A percentile compares a stretch with the other conserved stretches of the same genome.
Evolutionary conservation across 2,888 invertebrate genomes (phyloP).

Genomic region (Apodemia zela): DNA sequence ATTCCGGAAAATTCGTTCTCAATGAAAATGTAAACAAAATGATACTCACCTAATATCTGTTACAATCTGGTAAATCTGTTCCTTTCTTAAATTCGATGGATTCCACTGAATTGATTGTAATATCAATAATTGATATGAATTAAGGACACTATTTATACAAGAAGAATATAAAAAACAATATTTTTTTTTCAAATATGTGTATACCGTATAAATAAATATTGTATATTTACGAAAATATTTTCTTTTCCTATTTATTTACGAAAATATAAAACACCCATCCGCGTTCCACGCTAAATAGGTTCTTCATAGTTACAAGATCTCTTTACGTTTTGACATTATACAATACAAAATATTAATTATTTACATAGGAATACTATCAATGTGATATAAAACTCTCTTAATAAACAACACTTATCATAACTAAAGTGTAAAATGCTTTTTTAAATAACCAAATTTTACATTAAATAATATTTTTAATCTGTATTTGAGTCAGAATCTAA

Average conservation of each 20-base stretch:
- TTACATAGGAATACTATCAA: too few relatives aligned
- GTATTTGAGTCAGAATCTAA: neutral
- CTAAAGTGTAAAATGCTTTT: neutral
- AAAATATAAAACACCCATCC: slow-evolving; percentile 1
- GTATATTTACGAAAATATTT: slow-evolving; percentile 9
- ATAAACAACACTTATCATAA: neutral
- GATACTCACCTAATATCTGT: neutral
- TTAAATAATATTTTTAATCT: neutral
- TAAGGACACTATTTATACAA: slow-evolving; percentile 3
- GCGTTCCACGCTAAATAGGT: neutral
- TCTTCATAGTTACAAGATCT: slow-evolving; percentile 6
- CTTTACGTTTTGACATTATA: neutral
- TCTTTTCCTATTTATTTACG: slow-evolving; percentile 1
- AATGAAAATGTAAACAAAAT: too few relatives aligned
- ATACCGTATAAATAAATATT: slow-evolving; percentile 5
- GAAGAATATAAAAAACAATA: slow-evolving; percentile 3
- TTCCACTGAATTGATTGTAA: neutral
- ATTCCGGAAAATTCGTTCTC: too few relatives aligned
- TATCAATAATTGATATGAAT: slow-evolving; percentile 11
- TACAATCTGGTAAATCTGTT: neutral
- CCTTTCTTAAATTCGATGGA: neutral
- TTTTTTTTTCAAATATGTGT: slow-evolving; percentile 1
- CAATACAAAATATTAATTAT: too few relatives aligned
- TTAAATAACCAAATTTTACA: neutral
- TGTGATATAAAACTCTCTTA: neutral